Conservation (phyloP, 2,113 vertebrate species). For the Bombycilla garrulus region DNA sequence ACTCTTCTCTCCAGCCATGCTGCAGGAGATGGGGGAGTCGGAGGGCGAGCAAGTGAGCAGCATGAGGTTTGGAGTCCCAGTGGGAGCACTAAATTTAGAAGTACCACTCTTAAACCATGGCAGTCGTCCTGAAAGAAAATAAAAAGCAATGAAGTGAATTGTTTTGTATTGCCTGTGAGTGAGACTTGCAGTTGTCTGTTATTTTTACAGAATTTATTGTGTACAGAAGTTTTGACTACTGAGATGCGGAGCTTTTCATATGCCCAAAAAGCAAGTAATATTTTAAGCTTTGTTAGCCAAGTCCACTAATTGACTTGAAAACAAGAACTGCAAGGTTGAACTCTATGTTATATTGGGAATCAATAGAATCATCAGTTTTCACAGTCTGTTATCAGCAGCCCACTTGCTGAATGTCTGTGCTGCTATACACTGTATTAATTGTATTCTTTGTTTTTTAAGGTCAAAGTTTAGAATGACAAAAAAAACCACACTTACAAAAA, state of each 20-base stretch:
- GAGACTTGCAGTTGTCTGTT: neutral
- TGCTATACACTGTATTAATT: neutral
- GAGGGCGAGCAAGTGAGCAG: neutral
- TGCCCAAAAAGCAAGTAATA: neutral
- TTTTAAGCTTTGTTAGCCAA: neutral
- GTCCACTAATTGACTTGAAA: slow-evolving; percentile 4
- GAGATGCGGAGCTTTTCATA: neutral
- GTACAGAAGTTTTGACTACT: neutral
- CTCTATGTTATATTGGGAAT: slow-evolving; percentile 23
- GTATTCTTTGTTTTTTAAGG: neutral
- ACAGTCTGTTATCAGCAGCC: neutral
- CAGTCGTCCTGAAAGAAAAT: neutral
- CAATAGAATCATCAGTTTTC: neutral
- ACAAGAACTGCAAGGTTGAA: neutral
- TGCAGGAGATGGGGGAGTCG: neutral
- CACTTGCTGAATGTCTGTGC: neutral
- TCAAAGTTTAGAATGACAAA: neutral
- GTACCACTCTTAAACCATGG: neutral
- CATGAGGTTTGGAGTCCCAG: neutral
- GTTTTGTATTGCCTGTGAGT: neutral
- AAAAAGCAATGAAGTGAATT: neutral
- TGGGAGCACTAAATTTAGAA: neutral
- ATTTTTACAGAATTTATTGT: neutral
- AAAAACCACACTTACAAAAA: neutral
- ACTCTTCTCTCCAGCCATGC: neutral